Percentiles rank a stretch among this genome's conserved stretches.
Conservation (phyloP, 2,797 vertebrate species). For the Natrix natrix region DNA sequence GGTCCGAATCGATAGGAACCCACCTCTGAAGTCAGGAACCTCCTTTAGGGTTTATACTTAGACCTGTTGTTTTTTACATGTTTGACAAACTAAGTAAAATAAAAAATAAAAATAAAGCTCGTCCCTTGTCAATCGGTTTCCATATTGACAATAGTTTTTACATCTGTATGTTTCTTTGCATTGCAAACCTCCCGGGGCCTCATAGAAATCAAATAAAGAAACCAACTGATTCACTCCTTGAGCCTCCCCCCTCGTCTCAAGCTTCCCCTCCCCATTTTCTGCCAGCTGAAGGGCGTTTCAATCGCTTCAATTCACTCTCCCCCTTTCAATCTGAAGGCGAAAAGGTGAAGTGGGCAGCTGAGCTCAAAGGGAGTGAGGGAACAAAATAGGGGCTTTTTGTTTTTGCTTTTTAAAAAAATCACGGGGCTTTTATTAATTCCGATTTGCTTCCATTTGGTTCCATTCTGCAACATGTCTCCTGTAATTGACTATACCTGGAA, state of each 20-base stretch:
- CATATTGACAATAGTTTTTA: neutral
- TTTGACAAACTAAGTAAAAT: no score
- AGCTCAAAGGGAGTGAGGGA: slow-evolving; percentile 1
- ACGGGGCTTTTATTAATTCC: slow-evolving; percentile 58
- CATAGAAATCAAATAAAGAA: neutral
- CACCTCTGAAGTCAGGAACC: neutral
- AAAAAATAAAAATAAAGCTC: no score
- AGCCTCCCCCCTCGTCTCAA: no score
- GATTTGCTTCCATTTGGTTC: slow-evolving; percentile 60
- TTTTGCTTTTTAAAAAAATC: slow-evolving; percentile 27
- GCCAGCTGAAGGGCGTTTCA: no score
- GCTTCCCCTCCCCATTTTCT: neutral
- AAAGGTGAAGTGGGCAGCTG: neutral
- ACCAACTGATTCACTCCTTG: neutral
- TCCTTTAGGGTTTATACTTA: neutral
- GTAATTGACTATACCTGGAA: slow-evolving; percentile 59
- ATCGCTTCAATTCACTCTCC: neutral
- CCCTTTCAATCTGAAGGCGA: neutral
- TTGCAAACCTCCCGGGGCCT: neutral
- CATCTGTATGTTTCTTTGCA: neutral
- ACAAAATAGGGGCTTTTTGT: neutral
- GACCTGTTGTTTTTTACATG: no score
- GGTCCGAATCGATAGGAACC: no score
- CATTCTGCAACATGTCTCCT: slow-evolving; percentile 61
- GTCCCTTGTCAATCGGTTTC: neutral